Percentiles rank a stretch among this genome's conserved stretches.
Evolutionary conservation across 2,888 invertebrate genomes (phyloP).

Genomic region (Ichneumoninae sp.): DNA sequence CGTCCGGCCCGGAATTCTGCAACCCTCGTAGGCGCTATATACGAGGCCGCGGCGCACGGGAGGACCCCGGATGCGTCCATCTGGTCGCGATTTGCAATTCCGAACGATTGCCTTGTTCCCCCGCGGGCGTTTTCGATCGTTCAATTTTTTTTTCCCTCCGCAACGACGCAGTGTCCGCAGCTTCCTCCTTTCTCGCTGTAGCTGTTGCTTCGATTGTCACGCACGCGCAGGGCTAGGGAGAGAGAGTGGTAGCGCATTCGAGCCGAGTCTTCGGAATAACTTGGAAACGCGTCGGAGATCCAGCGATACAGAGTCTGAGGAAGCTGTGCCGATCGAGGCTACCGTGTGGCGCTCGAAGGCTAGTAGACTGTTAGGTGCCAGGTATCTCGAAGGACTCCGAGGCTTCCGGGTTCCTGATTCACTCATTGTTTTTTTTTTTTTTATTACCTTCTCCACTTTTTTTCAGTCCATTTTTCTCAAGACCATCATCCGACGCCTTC

Average conservation of each 20-base stretch:
- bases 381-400: conserved; percentile 59
- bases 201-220: conserved; percentile 46
- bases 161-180: conserved; percentile 17
- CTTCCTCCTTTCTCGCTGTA: conserved; percentile 54
- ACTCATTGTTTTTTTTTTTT: conserved; percentile 47
- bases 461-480: conserved; percentile 52
- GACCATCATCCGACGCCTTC: conserved; percentile 45
- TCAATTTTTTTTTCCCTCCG: conserved; percentile 36
- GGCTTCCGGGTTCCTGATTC: conserved; percentile 64
- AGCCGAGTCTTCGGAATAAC: conserved; percentile 44
- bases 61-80: conserved; percentile 70
- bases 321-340: conserved; percentile 48
- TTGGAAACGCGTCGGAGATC: conserved; percentile 46
- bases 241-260: conserved; percentile 14
- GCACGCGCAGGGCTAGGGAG: conserved; percentile 9
- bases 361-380: conserved; percentile 41
- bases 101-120: conserved; percentile 63
- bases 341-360: conserved; percentile 63
- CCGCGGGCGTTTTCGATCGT: conserved; percentile 49
- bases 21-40: background rate
- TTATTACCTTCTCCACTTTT: conserved; percentile 27
- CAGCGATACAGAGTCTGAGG: conserved; percentile 40
- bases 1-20: conserved; percentile 32
- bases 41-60: conserved; percentile 4
- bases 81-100: conserved; percentile 77